Conservation (phyloP, 2,797 vertebrate species). For the Thalassophryne amazonica region DNA sequence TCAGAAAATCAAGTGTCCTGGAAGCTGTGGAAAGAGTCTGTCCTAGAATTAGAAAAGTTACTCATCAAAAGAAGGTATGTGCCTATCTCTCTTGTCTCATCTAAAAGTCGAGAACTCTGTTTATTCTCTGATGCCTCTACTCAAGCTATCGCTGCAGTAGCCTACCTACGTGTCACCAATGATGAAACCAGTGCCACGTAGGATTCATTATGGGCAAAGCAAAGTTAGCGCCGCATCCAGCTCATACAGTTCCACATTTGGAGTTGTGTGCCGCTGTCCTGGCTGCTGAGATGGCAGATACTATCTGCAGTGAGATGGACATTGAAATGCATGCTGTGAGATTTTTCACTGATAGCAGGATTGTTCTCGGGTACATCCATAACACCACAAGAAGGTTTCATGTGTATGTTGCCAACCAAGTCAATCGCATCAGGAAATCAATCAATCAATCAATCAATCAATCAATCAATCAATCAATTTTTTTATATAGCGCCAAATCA, state of each 20-base stretch:
- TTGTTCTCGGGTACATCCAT: background rate
- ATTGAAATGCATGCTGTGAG: background rate
- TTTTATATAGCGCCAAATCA: too few species aligned
- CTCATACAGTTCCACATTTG: background rate
- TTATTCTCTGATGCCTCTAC: background rate
- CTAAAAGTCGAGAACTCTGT: background rate
- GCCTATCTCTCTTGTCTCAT: background rate
- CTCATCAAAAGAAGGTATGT: background rate
- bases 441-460: too few species aligned
- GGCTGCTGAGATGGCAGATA: background rate
- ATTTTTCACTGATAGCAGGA: conserved; percentile 2
- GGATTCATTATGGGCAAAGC: conserved; percentile 1
- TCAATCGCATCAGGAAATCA: background rate
- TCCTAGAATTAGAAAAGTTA: background rate
- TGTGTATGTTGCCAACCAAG: conserved; percentile 4
- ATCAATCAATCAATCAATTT: too few species aligned
- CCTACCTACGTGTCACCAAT: background rate
- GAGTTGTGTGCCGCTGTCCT: background rate
- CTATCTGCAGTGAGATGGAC: background rate
- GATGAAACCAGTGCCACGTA: background rate
- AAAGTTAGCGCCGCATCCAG: background rate
- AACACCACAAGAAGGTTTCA: background rate
- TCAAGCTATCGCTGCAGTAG: background rate
- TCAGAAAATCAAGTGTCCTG: background rate
- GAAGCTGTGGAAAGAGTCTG: background rate